These are phyloP conservation scores for Maniola hyperantus DNA, from an alignment of 2,888 invertebrate species.

Conservation along the genomic window DNA sequence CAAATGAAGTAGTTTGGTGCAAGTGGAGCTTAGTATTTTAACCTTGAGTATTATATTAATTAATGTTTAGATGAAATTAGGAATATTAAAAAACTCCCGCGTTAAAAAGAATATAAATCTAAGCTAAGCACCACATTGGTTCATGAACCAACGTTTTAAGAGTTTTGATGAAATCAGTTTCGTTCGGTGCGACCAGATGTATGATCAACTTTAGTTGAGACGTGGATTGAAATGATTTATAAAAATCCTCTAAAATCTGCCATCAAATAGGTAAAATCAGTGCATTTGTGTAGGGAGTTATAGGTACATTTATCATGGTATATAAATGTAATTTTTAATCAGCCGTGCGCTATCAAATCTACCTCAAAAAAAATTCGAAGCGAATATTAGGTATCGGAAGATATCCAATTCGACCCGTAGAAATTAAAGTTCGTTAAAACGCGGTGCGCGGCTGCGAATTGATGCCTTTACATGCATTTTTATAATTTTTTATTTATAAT, in stretches of 20 bases:
- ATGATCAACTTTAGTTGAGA: neutral
- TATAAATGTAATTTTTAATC: slow-evolving; percentile 9
- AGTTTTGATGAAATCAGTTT: neutral
- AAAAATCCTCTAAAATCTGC: neutral
- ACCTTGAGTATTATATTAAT: slow-evolving; percentile 33
- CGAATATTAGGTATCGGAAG: neutral
- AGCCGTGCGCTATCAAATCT: slow-evolving; percentile 39
- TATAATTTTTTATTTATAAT: slow-evolving; percentile 18
- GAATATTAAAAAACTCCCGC: slow-evolving; percentile 10
- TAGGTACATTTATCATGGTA: neutral
- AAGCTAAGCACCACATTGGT: neutral
- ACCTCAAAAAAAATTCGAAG: slow-evolving; percentile 46
- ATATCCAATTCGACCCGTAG: neutral
- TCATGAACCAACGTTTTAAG: neutral
- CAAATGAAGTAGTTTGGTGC: too few relatives aligned
- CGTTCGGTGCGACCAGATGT: neutral
- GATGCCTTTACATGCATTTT: slow-evolving; percentile 26
- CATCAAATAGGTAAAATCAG: neutral
- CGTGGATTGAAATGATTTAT: neutral
- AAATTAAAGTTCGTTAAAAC: slow-evolving; percentile 12
- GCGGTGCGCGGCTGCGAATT: slow-evolving; percentile 12
- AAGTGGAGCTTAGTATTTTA: slow-evolving; percentile 12
- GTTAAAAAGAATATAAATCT: neutral
- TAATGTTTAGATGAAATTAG: slow-evolving; percentile 36
- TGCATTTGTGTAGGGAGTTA: slow-evolving; percentile 17